Conservation (phyloP, 2,113 vertebrate genomes). For the Limanda limanda region DNA sequence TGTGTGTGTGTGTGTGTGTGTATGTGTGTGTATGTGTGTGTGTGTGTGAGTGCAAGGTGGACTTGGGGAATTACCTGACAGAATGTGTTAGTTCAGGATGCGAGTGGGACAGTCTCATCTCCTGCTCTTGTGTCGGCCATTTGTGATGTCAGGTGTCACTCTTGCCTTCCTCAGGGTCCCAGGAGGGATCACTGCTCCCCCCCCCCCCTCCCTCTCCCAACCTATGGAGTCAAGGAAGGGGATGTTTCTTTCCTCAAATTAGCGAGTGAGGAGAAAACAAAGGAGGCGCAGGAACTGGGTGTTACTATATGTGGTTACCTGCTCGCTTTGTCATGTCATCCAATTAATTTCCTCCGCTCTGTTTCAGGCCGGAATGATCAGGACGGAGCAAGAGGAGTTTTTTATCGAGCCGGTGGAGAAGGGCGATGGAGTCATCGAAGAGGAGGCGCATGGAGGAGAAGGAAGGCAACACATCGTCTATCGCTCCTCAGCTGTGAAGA, state of each 20-base stretch:
- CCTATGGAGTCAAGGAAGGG: no score
- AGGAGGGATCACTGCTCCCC: constrained; percentile 45
- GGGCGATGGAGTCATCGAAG: constrained; percentile 78
- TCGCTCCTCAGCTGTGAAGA: constrained; percentile 88
- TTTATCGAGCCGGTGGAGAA: constrained; percentile 95
- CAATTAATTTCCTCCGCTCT: constrained; percentile 41
- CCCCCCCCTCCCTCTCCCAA: neutral
- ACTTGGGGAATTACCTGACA: constrained; percentile 77
- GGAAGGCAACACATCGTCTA: constrained; percentile 94
- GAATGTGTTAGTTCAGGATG: constrained; percentile 61
- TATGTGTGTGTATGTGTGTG: constrained; percentile 24
- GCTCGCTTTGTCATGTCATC: constrained; percentile 33
- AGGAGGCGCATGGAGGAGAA: constrained; percentile 78
- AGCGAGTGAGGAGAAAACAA: no score
- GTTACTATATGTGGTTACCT: neutral
- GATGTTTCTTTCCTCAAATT: no score
- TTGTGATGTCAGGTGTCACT: constrained; percentile 70
- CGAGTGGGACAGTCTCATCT: constrained; percentile 67
- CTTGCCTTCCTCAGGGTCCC: constrained; percentile 41
- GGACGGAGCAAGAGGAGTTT: constrained; percentile 95
- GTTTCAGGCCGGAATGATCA: constrained; percentile 95
- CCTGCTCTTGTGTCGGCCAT: constrained; percentile 52
- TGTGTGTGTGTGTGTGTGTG: constrained; percentile 24
- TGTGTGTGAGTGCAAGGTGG: constrained; percentile 9
- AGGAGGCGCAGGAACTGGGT: no score